Base-by-base conservation (phyloP, 2,888 invertebrate species). In the Actias luna region DNA sequence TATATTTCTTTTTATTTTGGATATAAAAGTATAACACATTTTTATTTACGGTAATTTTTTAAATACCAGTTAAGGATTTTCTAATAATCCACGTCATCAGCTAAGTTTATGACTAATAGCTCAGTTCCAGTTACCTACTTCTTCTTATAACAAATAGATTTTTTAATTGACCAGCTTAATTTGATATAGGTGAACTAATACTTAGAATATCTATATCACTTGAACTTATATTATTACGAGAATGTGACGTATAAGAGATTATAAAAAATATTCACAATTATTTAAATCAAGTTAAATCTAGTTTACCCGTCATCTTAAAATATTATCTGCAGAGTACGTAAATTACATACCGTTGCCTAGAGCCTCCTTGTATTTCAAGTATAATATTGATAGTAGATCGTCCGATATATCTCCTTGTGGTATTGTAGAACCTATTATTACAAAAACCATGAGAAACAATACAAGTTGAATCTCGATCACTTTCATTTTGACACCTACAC, bases 311-410 rank as follows among this genome's bases (percentile, higher is more conserved):
- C 5, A 42, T 8, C 0, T 25, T 22, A 2, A 46, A 46, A 22
- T 22, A 50, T 50, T 25, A 50, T 25, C 3, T 22, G 4, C 1
- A 8, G 29, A 16, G 3, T 55, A 55, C 29, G n/a, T 50, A 50
- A 22, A 29, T 31, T 36, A 68, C 72, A 65, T 69, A 83, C 83
- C 82, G 66, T 75, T 70, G 22, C 66, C 65, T 0, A 78, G 63
- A 1, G 82, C 82, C 22, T 82, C 79, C 60, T 67, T 77, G 64
- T 88, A 86, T 31, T 77, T 69, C 2, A 67, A 36, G 65, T 84
- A 82, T 29, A 85, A 65, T 3, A 76, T 70, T 0, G 69, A 63
- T 2, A 84, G 59, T 5, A 83, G 52, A 8, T 70, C 65, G 25
- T 75, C 71, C 0, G 75, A 42, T 36, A 70, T 18, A 55, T 55